These are phyloP conservation scores for Platysteira castanea DNA, from an alignment of 2,113 vertebrate species.

Conservation along the genomic window DNA sequence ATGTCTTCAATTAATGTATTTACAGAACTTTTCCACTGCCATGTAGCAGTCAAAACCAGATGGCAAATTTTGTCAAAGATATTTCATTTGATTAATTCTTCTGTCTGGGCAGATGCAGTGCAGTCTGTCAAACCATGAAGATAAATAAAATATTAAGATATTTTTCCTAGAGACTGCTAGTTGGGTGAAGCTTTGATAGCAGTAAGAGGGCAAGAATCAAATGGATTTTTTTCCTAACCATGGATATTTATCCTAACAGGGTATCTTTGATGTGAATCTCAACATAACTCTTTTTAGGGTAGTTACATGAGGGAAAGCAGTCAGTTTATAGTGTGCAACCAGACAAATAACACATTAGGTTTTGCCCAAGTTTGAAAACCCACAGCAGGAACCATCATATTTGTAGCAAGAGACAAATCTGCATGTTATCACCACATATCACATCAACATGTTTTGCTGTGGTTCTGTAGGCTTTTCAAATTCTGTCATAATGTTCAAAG, in stretches of 20 bases:
- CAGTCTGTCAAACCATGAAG: not conserved
- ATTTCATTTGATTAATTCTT: conserved; percentile 12
- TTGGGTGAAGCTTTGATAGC: not conserved
- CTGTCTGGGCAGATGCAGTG: not conserved
- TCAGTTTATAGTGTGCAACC: not conserved
- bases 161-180: not conserved
- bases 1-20: not conserved
- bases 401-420: not conserved
- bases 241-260: not conserved
- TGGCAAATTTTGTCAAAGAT: not conserved
- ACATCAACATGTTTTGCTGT: not conserved
- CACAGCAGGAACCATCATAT: not conserved
- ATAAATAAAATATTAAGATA: not conserved
- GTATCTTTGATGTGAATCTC: not conserved
- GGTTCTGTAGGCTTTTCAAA: not conserved
- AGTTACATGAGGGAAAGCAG: not conserved
- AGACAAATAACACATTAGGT: not conserved
- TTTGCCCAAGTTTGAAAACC: not conserved
- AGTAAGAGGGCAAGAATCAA: not conserved
- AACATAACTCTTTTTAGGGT: not conserved
- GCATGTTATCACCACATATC: not conserved
- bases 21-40: not conserved
- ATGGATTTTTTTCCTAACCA: not conserved
- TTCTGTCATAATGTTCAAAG: not conserved
- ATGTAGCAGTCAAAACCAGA: not conserved